These are phyloP conservation scores for Alsophila aescularia DNA, from an alignment of 2,888 invertebrate genomes.

Conservation along the genomic window DNA sequence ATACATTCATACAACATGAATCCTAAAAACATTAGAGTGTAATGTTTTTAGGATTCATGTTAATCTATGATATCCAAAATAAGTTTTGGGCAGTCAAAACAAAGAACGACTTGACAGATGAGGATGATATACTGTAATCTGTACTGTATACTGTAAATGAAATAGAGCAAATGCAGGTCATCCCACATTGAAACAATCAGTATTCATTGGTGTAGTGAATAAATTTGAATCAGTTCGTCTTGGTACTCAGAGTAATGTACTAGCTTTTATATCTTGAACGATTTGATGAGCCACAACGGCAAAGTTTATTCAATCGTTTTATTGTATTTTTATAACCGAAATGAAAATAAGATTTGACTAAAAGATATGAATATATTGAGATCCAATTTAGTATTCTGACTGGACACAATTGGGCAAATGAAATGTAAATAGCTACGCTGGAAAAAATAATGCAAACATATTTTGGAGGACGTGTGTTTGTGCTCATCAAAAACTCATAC, in stretches of 20 bases:
- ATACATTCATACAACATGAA: no score
- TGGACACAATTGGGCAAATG: not conserved
- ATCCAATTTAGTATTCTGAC: not conserved
- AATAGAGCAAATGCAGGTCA: conserved; percentile 28
- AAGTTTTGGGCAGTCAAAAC: no score
- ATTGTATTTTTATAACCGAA: conserved; percentile 20
- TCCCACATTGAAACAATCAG: conserved; percentile 41
- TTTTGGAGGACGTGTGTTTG: not conserved
- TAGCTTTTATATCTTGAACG: conserved; percentile 29
- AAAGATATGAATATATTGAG: not conserved
- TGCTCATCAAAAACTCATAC: not conserved
- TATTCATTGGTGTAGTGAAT: conserved; percentile 51
- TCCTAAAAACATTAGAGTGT: no score
- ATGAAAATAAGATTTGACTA: conserved; percentile 11
- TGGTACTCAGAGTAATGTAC: conserved; percentile 30
- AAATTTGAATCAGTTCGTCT: conserved; percentile 45
- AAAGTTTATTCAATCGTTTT: conserved; percentile 24
- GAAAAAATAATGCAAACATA: conserved; percentile 5
- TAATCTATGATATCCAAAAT: no score
- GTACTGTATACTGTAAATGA: not conserved
- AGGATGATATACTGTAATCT: no score
- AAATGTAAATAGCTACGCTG: not conserved
- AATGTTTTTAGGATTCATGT: no score
- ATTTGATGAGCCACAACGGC: conserved; percentile 19
- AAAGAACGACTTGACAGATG: not conserved